Conservation (phyloP, 2,113 vertebrate species). For the Pipra filicauda region DNA sequence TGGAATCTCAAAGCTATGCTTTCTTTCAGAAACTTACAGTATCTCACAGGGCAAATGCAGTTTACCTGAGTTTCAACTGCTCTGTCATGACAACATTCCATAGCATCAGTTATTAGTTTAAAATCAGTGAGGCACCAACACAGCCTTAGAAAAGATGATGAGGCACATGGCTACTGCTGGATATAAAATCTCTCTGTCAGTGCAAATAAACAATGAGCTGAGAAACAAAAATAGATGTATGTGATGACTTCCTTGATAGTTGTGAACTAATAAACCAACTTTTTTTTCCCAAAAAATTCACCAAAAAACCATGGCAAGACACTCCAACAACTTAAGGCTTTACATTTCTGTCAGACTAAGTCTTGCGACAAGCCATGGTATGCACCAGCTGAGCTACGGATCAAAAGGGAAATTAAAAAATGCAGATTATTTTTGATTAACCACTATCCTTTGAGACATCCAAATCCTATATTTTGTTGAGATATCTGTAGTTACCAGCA, state of each 20-base stretch:
- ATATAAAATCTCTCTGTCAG: neutral
- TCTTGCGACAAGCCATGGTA: neutral
- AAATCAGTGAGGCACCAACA: neutral
- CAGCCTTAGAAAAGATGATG: neutral
- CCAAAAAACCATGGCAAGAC: neutral
- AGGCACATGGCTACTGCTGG: neutral
- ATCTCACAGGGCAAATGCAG: neutral
- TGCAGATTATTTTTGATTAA: neutral
- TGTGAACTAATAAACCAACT: neutral
- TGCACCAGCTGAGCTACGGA: neutral
- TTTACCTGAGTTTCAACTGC: neutral
- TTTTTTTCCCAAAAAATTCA: neutral
- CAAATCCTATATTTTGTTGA: neutral
- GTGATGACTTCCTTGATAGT: neutral
- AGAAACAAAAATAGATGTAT: neutral
- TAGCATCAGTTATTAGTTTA: neutral
- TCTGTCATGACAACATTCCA: neutral
- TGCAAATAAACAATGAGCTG: neutral
- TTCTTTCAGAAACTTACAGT: neutral
- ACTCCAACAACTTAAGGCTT: neutral
- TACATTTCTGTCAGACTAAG: neutral
- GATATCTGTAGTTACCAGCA: neutral
- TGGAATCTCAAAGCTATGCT: neutral
- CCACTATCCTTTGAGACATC: neutral
- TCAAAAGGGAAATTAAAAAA: neutral